phyloP scores from a whole-genome alignment of 35 echinoderm and acorn worm species.

The Holothuria glaberrima region DNA sequence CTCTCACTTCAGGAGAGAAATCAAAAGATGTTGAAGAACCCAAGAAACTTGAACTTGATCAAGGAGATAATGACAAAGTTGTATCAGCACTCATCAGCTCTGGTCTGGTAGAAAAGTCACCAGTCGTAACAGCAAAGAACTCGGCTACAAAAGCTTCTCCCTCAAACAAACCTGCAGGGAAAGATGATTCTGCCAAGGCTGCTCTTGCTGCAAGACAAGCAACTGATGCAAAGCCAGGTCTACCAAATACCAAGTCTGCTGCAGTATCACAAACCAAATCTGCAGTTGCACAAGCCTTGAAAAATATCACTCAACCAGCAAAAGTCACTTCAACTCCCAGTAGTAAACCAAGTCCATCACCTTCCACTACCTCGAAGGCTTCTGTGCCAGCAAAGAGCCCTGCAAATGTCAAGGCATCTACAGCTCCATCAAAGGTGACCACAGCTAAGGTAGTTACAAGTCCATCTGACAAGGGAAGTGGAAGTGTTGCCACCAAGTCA shows the following conservation, averaged over 20 bases:
- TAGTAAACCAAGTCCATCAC: slow-evolving; percentile 11
- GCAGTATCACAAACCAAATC: slow-evolving; percentile 25
- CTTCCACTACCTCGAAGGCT: not conserved
- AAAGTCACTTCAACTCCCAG: not conserved
- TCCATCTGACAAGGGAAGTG: slow-evolving; percentile 14
- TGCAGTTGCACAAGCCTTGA: slow-evolving; percentile 51
- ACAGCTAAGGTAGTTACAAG: slow-evolving; percentile 1
- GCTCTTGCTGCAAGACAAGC: not conserved
- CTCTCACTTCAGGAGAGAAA: not conserved
- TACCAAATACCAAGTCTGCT: not conserved
- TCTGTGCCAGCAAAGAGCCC: not conserved
- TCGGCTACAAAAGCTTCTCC: not conserved
- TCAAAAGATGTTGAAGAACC: not conserved
- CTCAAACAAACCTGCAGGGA: not conserved
- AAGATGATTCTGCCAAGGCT: slow-evolving; percentile 27
- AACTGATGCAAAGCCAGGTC: not conserved
- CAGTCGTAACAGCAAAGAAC: slow-evolving; percentile 1
- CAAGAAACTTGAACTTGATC: slow-evolving; percentile 16
- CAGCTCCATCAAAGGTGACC: not conserved
- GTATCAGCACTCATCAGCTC: slow-evolving; percentile 33
- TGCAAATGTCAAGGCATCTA: not conserved
- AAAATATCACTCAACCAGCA: slow-evolving; percentile 20
- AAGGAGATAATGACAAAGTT: slow-evolving; percentile 45
- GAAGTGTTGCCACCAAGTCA: not conserved
- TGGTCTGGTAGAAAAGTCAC: slow-evolving; percentile 38